Conservation (phyloP, 1,140 invertebrate genomes). For the Diorhabda carinulata region DNA sequence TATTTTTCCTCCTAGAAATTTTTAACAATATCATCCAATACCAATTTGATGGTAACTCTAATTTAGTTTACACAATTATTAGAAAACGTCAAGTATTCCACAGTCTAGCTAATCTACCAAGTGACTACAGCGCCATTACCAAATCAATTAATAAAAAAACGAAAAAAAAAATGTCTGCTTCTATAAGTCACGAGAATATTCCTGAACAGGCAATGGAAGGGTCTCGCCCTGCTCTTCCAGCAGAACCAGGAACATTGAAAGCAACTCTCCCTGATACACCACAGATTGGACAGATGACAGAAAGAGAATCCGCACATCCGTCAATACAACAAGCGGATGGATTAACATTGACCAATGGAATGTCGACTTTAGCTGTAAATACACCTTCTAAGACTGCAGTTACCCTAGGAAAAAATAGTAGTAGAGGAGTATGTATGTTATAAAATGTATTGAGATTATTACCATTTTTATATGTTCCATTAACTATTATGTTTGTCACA, state of each 20-base stretch:
- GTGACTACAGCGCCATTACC: conserved; percentile 84
- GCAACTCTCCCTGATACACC: conserved; percentile 70
- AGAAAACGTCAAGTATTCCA: conserved; percentile 97
- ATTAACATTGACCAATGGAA: conserved; percentile 40
- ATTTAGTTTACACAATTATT: conserved; percentile 98
- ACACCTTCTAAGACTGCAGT: conserved; percentile 34
- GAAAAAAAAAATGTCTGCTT: conserved; percentile 28
- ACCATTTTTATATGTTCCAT: no score
- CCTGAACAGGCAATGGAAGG: conserved; percentile 76
- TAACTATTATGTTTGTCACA: no score
- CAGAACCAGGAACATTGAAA: conserved; percentile 86
- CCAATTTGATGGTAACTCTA: conserved; percentile 99
- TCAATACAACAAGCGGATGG: conserved; percentile 42
- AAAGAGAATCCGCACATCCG: conserved; percentile 85
- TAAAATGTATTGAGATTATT: no score
- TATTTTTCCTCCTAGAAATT: conserved; percentile 97
- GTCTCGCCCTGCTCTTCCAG: conserved; percentile 77
- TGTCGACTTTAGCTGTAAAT: conserved; percentile 40
- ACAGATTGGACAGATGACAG: conserved; percentile 92
- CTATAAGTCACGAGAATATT: conserved; percentile 47
- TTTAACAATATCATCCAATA: conserved; percentile 99
- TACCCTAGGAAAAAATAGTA: conserved; percentile 18
- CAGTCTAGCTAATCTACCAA: conserved; percentile 90
- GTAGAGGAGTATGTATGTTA: neutral
- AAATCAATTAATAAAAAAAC: conserved; percentile 71